A percentile compares a stretch with the other conserved stretches of the same genome.
Evolutionary conservation across 2,113 vertebrate species (phyloP).

Genomic region (Lepidothrix coronata): DNA sequence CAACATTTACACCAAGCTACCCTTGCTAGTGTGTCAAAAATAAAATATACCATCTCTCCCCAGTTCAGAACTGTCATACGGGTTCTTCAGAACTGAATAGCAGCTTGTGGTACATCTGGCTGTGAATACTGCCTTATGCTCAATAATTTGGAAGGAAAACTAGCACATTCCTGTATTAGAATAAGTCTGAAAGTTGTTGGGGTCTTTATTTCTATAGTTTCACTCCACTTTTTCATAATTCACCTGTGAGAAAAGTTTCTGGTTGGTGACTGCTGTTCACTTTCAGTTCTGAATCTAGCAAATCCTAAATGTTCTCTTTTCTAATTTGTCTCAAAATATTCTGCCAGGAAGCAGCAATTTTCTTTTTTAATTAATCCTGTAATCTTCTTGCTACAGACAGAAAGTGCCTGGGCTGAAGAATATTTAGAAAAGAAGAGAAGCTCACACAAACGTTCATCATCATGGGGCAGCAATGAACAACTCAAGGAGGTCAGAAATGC

Average conservation of each 20-base stretch:
- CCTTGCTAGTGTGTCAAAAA: not conserved
- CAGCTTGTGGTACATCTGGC: not conserved
- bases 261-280: not conserved
- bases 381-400: constrained; percentile 79
- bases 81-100: not conserved
- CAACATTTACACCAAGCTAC: not conserved
- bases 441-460: constrained; percentile 94
- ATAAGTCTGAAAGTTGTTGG: not conserved
- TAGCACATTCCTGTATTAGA: not conserved
- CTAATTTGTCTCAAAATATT: not conserved
- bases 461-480: constrained; percentile 97
- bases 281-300: not conserved
- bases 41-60: not conserved
- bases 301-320: not conserved
- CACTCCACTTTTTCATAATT: not conserved
- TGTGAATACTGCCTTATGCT: not conserved
- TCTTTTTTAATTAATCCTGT: not conserved
- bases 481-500: constrained; percentile 90
- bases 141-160: not conserved
- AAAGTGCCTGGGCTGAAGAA: constrained; percentile 96
- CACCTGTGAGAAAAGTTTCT: not conserved
- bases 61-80: not conserved
- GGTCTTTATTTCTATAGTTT: not conserved
- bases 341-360: not conserved
- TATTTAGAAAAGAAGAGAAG: constrained; percentile 89